Percentiles rank a stretch among this genome's conserved stretches.
Evolutionary conservation across 2,113 vertebrate species (phyloP).

Genomic region (Myotis lucifugus): DNA sequence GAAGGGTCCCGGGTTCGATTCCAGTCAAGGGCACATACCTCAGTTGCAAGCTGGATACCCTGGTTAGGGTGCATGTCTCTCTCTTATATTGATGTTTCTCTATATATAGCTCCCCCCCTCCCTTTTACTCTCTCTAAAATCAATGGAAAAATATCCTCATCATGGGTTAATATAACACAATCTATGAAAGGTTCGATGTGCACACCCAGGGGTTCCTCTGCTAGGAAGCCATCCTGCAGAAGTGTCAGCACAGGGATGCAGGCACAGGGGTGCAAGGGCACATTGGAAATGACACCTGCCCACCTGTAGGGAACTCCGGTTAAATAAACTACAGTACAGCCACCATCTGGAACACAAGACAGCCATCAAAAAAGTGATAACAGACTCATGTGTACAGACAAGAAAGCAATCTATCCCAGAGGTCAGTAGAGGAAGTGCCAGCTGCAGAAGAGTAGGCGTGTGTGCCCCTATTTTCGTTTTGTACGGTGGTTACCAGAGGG

Average conservation of each 20-base stretch:
- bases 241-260: accelerated
- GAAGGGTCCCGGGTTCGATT: too few relatives aligned
- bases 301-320: too few relatives aligned
- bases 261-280: not conserved
- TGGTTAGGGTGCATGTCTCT: too few relatives aligned
- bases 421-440: accelerated
- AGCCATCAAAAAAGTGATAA: not conserved
- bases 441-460: accelerated
- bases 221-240: not conserved
- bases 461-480: not conserved
- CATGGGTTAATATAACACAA: accelerated
- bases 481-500: not conserved
- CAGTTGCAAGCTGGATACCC: too few relatives aligned
- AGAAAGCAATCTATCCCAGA: not conserved
- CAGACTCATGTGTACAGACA: accelerated
- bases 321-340: not conserved
- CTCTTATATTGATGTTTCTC: too few relatives aligned
- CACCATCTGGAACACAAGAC: not conserved
- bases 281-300: not conserved
- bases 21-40: too few relatives aligned
- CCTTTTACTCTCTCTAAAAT: too few relatives aligned
- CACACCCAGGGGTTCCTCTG: not conserved
- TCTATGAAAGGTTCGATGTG: not conserved
- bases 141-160: not conserved
- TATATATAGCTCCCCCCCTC: too few relatives aligned